These are phyloP conservation scores for Artemisiospiza belli DNA, from an alignment of 2,113 vertebrate genomes.

Conservation along the genomic window DNA sequence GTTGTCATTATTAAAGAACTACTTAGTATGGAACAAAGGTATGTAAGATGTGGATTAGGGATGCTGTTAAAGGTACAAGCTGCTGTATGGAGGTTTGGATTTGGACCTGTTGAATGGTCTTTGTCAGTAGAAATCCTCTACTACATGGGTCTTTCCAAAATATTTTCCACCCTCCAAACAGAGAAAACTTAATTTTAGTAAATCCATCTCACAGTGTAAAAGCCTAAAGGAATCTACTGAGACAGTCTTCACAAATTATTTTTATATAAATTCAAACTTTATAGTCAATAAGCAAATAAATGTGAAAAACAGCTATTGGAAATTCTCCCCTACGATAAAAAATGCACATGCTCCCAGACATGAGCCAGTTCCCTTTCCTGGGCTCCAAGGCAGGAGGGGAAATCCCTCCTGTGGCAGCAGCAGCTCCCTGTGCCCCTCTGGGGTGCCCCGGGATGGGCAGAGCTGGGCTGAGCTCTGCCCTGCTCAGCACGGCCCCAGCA, in stretches of 20 bases:
- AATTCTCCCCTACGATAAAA: neutral
- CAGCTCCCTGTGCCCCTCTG: neutral
- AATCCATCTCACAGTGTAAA: neutral
- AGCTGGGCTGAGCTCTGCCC: neutral
- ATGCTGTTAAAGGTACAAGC: neutral
- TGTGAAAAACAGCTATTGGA: neutral
- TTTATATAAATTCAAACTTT: neutral
- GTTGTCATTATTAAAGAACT: neutral
- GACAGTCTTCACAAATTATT: neutral
- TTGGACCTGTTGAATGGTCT: neutral
- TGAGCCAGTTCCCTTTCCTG: neutral
- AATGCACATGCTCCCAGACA: neutral
- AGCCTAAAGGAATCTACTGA: neutral
- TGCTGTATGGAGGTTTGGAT: neutral
- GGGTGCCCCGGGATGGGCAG: fast-evolving
- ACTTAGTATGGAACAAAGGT: neutral
- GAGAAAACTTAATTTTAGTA: neutral
- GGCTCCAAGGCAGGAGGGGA: neutral
- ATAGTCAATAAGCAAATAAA: neutral
- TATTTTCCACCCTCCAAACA: neutral
- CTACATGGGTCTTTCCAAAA: neutral
- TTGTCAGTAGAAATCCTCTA: neutral
- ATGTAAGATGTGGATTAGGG: neutral
- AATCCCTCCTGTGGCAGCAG: neutral
- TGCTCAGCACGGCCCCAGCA: fast-evolving